Conservation (phyloP, 2,113 vertebrate genomes). For the Uria aalge region DNA sequence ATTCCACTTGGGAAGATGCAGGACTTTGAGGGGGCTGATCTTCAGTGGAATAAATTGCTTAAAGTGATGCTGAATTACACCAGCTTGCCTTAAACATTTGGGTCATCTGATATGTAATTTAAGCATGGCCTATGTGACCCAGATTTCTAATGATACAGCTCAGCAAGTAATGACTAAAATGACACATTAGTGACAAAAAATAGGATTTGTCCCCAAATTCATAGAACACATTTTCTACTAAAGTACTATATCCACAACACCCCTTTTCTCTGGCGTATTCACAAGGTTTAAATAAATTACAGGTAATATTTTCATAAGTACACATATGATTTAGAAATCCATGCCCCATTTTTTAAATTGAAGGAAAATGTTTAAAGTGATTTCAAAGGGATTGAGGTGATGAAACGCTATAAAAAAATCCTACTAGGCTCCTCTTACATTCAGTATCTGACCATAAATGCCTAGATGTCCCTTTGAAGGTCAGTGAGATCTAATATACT, state of each 20-base stretch:
- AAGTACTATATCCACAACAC: not conserved
- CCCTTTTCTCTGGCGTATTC: not conserved
- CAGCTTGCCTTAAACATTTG: constrained; percentile 9
- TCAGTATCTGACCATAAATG: not conserved
- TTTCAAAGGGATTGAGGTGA: constrained; percentile 22
- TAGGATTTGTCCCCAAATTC: not conserved
- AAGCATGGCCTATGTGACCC: not conserved
- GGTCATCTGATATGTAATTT: constrained; percentile 31
- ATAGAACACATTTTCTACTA: not conserved
- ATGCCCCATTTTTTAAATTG: constrained; percentile 25
- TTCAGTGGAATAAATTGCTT: constrained; percentile 25
- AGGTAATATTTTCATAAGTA: constrained; percentile 28
- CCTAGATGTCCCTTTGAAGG: constrained; percentile 41
- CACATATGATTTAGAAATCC: not conserved
- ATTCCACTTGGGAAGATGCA: not conserved
- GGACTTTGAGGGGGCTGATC: not conserved
- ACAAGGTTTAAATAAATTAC: constrained; percentile 33
- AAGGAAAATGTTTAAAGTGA: constrained; percentile 27
- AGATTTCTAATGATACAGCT: constrained; percentile 14
- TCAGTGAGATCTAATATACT: constrained; percentile 35
- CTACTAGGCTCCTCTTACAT: not conserved
- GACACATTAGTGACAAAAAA: not conserved
- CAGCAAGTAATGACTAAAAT: constrained; percentile 24
- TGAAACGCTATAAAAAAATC: not conserved
- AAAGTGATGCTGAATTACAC: constrained; percentile 21